Evolutionary conservation across 2,113 vertebrate genomes (phyloP).

Genomic region (Henicopernis longicauda): DNA sequence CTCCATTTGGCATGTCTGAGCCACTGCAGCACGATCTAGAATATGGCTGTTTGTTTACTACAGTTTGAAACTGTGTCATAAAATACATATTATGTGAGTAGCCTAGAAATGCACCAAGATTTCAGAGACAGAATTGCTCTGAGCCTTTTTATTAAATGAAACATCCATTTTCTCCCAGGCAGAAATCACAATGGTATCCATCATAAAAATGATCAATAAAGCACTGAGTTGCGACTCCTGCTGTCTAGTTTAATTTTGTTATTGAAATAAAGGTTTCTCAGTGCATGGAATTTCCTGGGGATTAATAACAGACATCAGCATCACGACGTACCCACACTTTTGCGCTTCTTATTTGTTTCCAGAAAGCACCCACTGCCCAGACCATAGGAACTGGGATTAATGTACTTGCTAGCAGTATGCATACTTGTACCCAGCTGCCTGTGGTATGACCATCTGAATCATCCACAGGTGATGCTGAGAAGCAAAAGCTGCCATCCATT

Average conservation of each 20-base stretch:
- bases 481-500: neutral
- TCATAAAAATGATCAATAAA: conserved; percentile 46
- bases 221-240: conserved; percentile 32
- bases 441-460: neutral
- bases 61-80: neutral
- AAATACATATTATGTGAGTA: neutral
- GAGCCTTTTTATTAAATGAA: conserved; percentile 29
- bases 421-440: neutral
- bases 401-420: fast-evolving
- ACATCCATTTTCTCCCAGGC: conserved; percentile 34
- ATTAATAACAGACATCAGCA: neutral
- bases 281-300: conserved; percentile 22
- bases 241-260: conserved; percentile 24
- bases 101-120: neutral
- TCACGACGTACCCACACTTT: neutral
- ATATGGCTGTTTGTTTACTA: neutral
- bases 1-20: neutral
- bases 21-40: neutral
- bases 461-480: neutral
- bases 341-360: neutral
- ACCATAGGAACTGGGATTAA: neutral
- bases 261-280: conserved; percentile 20
- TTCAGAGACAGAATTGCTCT: neutral
- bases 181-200: conserved; percentile 2
- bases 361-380: neutral